Evolutionary conservation across 2,797 vertebrate genomes (phyloP).

Genomic region (Argentina silus): DNA sequence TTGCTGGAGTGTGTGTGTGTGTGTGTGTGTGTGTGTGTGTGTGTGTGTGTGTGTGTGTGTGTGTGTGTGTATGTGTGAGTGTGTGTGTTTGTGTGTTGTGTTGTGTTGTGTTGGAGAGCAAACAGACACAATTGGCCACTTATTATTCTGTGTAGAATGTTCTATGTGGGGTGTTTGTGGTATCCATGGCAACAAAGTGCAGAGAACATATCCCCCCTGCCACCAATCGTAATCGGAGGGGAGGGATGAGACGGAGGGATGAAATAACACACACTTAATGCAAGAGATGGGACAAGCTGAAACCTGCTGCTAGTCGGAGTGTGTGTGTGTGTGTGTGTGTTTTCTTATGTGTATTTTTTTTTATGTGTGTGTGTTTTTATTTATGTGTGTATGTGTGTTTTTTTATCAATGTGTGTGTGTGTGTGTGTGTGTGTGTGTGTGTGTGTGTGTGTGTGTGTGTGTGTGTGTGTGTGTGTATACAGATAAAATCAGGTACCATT

Average conservation of each 20-base stretch:
- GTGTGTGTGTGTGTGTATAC: slow-evolving; percentile 49
- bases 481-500: too few relatives aligned
- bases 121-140: slow-evolving; percentile 78
- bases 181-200: slow-evolving; percentile 82
- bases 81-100: background rate
- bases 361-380: slow-evolving; percentile 36
- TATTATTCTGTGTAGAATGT: slow-evolving; percentile 81
- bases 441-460: slow-evolving; percentile 40
- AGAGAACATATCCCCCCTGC: slow-evolving; percentile 64
- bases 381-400: slow-evolving; percentile 14
- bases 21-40: too few relatives aligned
- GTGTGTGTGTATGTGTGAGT: too few relatives aligned
- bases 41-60: slow-evolving; percentile 10
- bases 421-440: background rate
- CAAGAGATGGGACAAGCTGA: slow-evolving; percentile 63
- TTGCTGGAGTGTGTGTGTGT: slow-evolving; percentile 61
- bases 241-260: slow-evolving; percentile 68
- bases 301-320: slow-evolving; percentile 63
- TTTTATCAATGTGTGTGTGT: slow-evolving; percentile 8
- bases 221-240: slow-evolving; percentile 62
- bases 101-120: slow-evolving; percentile 67
- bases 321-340: slow-evolving; percentile 8
- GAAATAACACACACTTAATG: slow-evolving; percentile 73
- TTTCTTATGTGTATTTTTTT: slow-evolving; percentile 29
- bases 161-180: slow-evolving; percentile 81